Conservation (phyloP, 1,140 invertebrate genomes). For the Lasaia peninsularis region DNA sequence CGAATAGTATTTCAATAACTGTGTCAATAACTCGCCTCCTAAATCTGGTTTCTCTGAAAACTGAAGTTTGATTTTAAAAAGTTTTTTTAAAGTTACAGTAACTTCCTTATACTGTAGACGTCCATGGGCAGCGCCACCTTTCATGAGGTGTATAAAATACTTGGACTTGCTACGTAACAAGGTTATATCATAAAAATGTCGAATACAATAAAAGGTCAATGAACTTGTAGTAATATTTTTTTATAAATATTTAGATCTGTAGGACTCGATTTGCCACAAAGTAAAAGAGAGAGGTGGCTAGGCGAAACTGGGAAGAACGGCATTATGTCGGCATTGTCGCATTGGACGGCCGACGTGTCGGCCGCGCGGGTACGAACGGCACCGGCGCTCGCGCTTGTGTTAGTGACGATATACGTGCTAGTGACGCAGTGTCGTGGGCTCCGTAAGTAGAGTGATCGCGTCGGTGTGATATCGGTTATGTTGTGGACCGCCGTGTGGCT, state of each 20-base stretch:
- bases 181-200: too few relatives aligned
- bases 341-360: conserved; percentile 55
- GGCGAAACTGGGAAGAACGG: conserved; percentile 51
- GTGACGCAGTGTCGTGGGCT: conserved; percentile 31
- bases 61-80: too few relatives aligned
- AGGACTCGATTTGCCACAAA: conserved; percentile 31
- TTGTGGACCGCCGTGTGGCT: conserved; percentile 22
- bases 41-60: too few relatives aligned
- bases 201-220: not conserved
- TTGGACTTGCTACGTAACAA: too few relatives aligned
- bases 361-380: conserved; percentile 44
- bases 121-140: too few relatives aligned
- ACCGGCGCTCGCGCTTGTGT: conserved; percentile 34
- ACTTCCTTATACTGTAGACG: too few relatives aligned
- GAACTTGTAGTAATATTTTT: not conserved
- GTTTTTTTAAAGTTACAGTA: too few relatives aligned
- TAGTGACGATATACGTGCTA: conserved; percentile 37
- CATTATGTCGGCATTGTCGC: conserved; percentile 63
- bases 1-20: too few relatives aligned
- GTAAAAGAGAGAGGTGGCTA: conserved; percentile 72
- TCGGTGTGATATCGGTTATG: conserved; percentile 34
- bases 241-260: conserved; percentile 9
- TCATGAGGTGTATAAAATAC: too few relatives aligned
- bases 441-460: conserved; percentile 39
- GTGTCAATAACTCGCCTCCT: too few relatives aligned